Evolutionary conservation across 1,140 invertebrate species (phyloP).

Genomic region (Drosophila lacertosa): DNA sequence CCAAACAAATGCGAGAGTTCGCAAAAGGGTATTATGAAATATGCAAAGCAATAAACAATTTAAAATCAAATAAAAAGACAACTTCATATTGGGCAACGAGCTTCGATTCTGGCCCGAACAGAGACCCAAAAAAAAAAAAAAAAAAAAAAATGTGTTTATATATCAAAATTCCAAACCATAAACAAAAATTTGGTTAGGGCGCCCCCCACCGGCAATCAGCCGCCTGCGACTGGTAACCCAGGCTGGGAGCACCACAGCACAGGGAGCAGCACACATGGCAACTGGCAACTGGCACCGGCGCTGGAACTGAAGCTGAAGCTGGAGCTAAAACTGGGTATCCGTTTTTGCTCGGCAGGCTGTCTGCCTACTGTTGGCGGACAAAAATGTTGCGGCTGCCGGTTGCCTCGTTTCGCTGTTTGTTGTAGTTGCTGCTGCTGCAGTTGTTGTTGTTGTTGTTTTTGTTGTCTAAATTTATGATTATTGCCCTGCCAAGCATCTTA

Average conservation of each 20-base stretch:
- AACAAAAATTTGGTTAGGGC: slow-evolving; percentile 80
- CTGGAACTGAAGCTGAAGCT: slow-evolving; percentile 35
- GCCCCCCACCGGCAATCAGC: slow-evolving; percentile 61
- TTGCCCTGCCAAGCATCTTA: slow-evolving; percentile 81
- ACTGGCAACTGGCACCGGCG: slow-evolving; percentile 12
- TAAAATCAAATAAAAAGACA: slow-evolving; percentile 81
- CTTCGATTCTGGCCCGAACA: slow-evolving; percentile 62
- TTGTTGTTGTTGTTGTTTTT: slow-evolving; percentile 49
- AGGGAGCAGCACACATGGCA: slow-evolving; percentile 9
- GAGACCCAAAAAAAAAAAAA: slow-evolving; percentile 43
- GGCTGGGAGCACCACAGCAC: slow-evolving; percentile 16
- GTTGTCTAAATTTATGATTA: slow-evolving; percentile 82
- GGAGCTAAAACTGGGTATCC: slow-evolving; percentile 30
- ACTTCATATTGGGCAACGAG: slow-evolving; percentile 68
- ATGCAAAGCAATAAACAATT: slow-evolving; percentile 82
- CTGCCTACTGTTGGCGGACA: slow-evolving; percentile 64
- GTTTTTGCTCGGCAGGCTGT: slow-evolving; percentile 44
- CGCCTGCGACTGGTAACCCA: slow-evolving; percentile 23
- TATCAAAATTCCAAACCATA: slow-evolving; percentile 81
- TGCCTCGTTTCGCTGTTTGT: slow-evolving; percentile 18
- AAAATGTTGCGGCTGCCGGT: slow-evolving; percentile 74
- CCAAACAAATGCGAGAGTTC: slow-evolving; percentile 30
- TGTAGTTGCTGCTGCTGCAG: slow-evolving; percentile 39
- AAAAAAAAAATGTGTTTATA: slow-evolving; percentile 4
- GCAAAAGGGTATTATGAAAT: slow-evolving; percentile 71